A percentile compares a stretch with the other conserved stretches of the same genome.
phyloP scores from a whole-genome alignment of 2,113 vertebrate genomes.

The Eublepharis macularius region DNA sequence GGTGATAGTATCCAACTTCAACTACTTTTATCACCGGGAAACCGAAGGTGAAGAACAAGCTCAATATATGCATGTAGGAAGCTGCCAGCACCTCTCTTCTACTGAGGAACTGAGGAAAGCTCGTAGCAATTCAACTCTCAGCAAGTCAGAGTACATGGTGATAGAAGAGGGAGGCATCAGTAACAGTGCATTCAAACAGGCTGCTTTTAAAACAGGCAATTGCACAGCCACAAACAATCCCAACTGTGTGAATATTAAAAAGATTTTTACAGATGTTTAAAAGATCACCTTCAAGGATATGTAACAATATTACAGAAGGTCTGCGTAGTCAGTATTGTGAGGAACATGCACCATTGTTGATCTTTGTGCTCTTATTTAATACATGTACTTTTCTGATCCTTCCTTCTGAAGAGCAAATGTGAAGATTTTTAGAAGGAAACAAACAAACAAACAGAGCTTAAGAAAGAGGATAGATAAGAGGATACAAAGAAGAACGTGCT shows the following conservation, averaged over 20 bases:
- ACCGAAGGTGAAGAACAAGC: conserved; percentile 97
- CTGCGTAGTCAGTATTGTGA: conserved; percentile 67
- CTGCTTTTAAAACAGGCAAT: conserved; percentile 84
- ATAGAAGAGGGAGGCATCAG: conserved; percentile 91
- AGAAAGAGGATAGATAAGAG: conserved; percentile 32
- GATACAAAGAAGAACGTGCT: conserved; percentile 40
- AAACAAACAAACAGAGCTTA: conserved; percentile 57
- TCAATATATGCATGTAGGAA: conserved; percentile 93
- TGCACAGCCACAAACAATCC: conserved; percentile 84
- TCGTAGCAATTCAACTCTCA: conserved; percentile 91
- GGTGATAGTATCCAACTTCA: conserved; percentile 98
- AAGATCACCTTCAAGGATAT: conserved; percentile 22
- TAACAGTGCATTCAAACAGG: conserved; percentile 89
- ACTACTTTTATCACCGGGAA: conserved; percentile 98
- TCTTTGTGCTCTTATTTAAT: conserved; percentile 77
- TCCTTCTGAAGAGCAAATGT: conserved; percentile 59
- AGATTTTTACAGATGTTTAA: conserved; percentile 97
- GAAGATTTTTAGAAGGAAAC: conserved; percentile 61
- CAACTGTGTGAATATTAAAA: conserved; percentile 94
- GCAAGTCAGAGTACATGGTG: conserved; percentile 97
- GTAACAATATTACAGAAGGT: conserved; percentile 54
- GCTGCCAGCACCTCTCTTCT: conserved; percentile 91
- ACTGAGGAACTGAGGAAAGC: conserved; percentile 89
- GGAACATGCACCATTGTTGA: conserved; percentile 73
- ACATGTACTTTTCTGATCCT: conserved; percentile 69